These are phyloP conservation scores for Ferdinandea cuprea DNA, from an alignment of 2,888 invertebrate species.

Conservation along the genomic window DNA sequence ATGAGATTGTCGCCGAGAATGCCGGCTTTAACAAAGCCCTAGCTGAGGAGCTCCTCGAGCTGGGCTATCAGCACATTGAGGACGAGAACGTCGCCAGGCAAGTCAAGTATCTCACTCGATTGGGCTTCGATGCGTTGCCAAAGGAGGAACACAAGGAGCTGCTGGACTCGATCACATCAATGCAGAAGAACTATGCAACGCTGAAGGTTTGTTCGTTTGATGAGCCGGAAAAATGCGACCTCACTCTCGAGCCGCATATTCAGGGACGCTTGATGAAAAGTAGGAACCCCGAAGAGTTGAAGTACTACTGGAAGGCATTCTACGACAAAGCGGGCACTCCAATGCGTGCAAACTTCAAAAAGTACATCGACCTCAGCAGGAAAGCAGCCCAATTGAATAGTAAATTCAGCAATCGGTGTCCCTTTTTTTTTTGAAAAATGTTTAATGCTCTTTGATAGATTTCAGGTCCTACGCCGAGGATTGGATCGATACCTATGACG, in stretches of 20 bases:
- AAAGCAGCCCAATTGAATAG: slow-evolving; percentile 89
- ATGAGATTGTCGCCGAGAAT: slow-evolving; percentile 77
- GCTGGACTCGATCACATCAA: slow-evolving; percentile 87
- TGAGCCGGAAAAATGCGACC: slow-evolving; percentile 86
- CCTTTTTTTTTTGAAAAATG: not conserved
- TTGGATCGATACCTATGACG: slow-evolving; percentile 90
- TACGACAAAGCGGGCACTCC: slow-evolving; percentile 88
- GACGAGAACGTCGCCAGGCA: slow-evolving; percentile 88
- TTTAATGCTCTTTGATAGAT: slow-evolving; percentile 82
- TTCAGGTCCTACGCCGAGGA: slow-evolving; percentile 87
- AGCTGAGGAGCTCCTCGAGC: slow-evolving; percentile 82
- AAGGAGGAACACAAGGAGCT: slow-evolving; percentile 86
- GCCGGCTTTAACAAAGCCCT: slow-evolving; percentile 80
- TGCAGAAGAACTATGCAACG: slow-evolving; percentile 90
- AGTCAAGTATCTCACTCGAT: slow-evolving; percentile 88
- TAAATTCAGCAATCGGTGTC: no score
- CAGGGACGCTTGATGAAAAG: slow-evolving; percentile 87
- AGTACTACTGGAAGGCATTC: slow-evolving; percentile 92
- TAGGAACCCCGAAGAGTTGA: slow-evolving; percentile 89
- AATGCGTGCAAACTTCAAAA: slow-evolving; percentile 86
- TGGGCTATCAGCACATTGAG: slow-evolving; percentile 88
- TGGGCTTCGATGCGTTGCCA: slow-evolving; percentile 88
- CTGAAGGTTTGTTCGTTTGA: slow-evolving; percentile 89
- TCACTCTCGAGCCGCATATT: slow-evolving; percentile 87
- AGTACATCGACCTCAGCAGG: slow-evolving; percentile 87